Base-by-base conservation (phyloP, 2,888 invertebrate species). In the Drosophila neoperkinsi region DNA sequence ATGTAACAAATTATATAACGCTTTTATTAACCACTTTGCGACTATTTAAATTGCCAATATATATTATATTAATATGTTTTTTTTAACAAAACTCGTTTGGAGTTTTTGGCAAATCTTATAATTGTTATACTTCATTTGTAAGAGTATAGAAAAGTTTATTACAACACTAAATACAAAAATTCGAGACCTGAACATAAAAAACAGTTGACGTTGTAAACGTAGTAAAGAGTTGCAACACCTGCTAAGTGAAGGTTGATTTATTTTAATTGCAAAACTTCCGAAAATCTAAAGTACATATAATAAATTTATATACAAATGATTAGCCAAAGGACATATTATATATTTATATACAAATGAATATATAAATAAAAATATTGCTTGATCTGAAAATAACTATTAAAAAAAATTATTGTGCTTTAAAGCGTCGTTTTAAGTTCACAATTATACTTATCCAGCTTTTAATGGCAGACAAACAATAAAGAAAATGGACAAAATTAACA, bases 201-300 rank as follows among this genome's bases (percentile, higher is more conserved):
- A n/a, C 36, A 13, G 52, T 16, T 46, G 43, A 16, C 36, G 52
- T 46, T 53, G 52, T 50, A 36, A 66, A 31, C 25, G 36, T 25
- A 66, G 52, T 46, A 46, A 53, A 53, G 31, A 41, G 31, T 66
- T 67, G 21, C 46, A 67, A 16, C 36, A 46, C 34, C 66, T 66
- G 36, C 21, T 31, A 25, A 31, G 67, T 36, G 34, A 16, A 16
- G 46, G 52, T 53, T 66, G 46, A 30, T 64, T 50, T 36, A 10
- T 56, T 30, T 30, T 10, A 16, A 31, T 31, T 36, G 13, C 10
- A 9, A 11, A 11, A 9, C 13, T 36, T 53, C 30, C 21, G 43
- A 31, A 28, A n/a, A 18, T 31, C 16, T 41, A n/a, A n/a, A 61
- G 28, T 36, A 16, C 34, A 63, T 49, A 13, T 7, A 18, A 36